These are phyloP conservation scores for Liposcelis brunnea DNA, from an alignment of 2,888 invertebrate genomes.

Conservation along the genomic window DNA sequence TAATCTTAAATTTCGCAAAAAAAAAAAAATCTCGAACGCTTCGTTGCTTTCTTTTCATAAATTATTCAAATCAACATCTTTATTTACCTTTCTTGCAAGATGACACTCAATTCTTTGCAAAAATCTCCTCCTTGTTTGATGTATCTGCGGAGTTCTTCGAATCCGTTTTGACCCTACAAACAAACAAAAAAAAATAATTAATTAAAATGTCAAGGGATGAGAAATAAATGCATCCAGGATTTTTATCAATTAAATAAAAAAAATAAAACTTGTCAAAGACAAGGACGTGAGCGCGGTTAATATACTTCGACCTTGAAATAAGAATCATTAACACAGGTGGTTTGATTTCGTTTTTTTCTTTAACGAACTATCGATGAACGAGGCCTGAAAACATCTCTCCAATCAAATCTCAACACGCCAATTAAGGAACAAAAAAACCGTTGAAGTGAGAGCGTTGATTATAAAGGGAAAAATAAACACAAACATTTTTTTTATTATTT, in stretches of 20 bases:
- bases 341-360: too few species aligned
- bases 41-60: conserved; percentile 3
- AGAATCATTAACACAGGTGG: too few species aligned
- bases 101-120: conserved; percentile 75
- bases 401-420: too few species aligned
- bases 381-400: too few species aligned
- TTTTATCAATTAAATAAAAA: neutral
- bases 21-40: neutral
- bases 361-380: too few species aligned
- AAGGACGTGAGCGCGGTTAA: too few species aligned
- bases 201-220: neutral
- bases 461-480: too few species aligned
- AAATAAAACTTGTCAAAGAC: too few species aligned
- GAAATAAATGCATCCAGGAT: neutral
- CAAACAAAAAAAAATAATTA: conserved; percentile 17
- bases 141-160: conserved; percentile 79
- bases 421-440: too few species aligned
- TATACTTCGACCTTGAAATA: too few species aligned
- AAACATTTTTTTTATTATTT: too few species aligned
- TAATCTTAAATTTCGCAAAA: neutral
- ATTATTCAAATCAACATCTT: neutral
- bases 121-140: conserved; percentile 91
- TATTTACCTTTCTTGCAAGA: conserved; percentile 77
- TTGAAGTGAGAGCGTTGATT: too few species aligned
- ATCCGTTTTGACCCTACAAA: conserved; percentile 77